These are phyloP conservation scores for Carcharodon carcharias DNA, from an alignment of 2,797 vertebrate genomes.

Conservation along the genomic window DNA sequence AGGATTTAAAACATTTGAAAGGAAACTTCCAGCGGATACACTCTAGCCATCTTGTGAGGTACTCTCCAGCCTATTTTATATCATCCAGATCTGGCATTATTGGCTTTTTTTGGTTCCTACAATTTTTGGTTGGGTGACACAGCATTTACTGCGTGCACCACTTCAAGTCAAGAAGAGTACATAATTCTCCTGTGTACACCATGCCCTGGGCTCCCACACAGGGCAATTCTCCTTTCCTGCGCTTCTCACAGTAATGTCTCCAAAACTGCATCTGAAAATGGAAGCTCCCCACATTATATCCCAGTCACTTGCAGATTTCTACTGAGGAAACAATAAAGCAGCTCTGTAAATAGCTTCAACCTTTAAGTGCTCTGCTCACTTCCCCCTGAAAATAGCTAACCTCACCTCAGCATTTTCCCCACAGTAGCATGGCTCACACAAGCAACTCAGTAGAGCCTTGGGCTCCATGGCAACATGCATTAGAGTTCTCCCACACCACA, in stretches of 20 bases:
- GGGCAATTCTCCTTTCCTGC: background rate
- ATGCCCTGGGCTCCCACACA: background rate
- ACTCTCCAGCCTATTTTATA: background rate
- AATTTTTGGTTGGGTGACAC: background rate
- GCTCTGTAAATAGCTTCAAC: background rate
- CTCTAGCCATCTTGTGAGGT: background rate
- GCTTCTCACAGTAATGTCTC: background rate
- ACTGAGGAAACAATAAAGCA: background rate
- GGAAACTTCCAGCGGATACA: background rate
- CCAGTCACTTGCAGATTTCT: background rate
- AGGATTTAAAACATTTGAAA: background rate
- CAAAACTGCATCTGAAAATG: background rate
- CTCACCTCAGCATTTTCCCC: background rate
- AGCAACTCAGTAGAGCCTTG: background rate
- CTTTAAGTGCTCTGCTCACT: background rate
- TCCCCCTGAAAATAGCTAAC: background rate
- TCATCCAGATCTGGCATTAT: background rate
- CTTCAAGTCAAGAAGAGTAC: background rate
- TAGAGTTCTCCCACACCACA: background rate
- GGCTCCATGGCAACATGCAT: background rate
- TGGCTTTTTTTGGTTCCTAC: too few relatives aligned
- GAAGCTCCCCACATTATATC: background rate
- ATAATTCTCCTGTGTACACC: background rate
- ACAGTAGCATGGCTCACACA: background rate
- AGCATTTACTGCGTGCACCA: background rate